Conservation (phyloP, 2,888 invertebrate species). For the Apamea crenata region DNA sequence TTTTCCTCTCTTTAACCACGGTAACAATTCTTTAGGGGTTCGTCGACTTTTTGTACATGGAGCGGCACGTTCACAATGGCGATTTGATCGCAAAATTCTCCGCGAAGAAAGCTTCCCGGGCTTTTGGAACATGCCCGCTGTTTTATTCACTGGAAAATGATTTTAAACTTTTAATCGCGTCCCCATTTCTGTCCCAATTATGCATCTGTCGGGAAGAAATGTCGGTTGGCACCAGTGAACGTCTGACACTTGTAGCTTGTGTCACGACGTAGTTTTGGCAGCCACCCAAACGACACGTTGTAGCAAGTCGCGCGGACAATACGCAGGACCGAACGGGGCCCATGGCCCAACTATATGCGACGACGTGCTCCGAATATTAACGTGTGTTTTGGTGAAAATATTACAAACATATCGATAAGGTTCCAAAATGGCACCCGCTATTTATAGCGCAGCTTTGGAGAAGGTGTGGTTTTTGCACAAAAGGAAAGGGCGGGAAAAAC, state of each 20-base stretch:
- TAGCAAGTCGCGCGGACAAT: constrained; percentile 69
- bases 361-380: constrained; percentile 70
- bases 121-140: constrained; percentile 53
- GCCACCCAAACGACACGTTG: constrained; percentile 76
- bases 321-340: constrained; percentile 43
- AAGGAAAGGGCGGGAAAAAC: not conserved
- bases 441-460: constrained; percentile 8
- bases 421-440: constrained; percentile 7
- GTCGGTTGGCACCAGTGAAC: constrained; percentile 75
- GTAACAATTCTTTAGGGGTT: constrained; percentile 66
- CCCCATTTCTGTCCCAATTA: constrained; percentile 82
- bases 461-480: constrained; percentile 5
- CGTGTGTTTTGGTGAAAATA: constrained; percentile 59
- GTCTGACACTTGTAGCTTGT: constrained; percentile 86
- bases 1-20: constrained; percentile 72
- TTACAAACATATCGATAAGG: constrained; percentile 54
- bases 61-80: constrained; percentile 62
- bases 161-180: constrained; percentile 75
- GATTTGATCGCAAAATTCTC: constrained; percentile 36
- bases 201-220: constrained; percentile 79
- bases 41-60: constrained; percentile 53
- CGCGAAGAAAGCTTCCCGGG: constrained; percentile 42
- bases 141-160: constrained; percentile 68
- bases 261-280: constrained; percentile 80
- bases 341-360: constrained; percentile 53